Percentiles rank a stretch among this genome's conserved stretches.
These are phyloP conservation scores for Rhagoletis zephyria DNA, from an alignment of 1,140 invertebrate species.

Conservation along the genomic window DNA sequence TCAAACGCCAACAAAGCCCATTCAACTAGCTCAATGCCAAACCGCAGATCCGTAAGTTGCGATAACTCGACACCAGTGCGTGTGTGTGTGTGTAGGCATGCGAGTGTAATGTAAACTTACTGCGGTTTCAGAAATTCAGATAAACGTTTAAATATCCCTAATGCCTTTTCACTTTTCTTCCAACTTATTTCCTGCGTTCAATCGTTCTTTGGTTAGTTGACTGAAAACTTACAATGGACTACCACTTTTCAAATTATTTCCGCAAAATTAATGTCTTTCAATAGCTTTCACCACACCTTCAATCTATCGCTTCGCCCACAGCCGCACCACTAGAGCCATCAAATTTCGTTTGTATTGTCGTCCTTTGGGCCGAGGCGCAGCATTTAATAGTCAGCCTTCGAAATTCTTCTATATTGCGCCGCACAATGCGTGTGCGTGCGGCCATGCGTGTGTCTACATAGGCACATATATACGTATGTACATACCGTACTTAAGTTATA, in stretches of 20 bases:
- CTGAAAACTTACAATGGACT: constrained; percentile 19
- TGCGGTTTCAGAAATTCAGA: neutral
- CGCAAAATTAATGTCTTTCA: constrained; percentile 36
- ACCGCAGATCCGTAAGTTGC: neutral
- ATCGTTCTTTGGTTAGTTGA: neutral
- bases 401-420: constrained; percentile 21
- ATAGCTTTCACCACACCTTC: neutral
- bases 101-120: neutral
- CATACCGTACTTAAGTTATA: neutral
- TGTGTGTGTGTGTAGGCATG: neutral
- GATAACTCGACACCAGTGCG: neutral
- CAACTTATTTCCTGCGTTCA: neutral
- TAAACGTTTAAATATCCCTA: neutral
- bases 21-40: too few species aligned
- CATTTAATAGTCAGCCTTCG: neutral
- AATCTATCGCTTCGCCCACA: neutral
- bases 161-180: neutral
- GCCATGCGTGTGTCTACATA: neutral
- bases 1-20: too few species aligned
- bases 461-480: neutral
- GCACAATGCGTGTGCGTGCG: too few species aligned
- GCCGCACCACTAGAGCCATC: constrained; percentile 1
- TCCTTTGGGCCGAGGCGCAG: neutral
- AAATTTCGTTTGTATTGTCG: neutral
- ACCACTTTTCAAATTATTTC: constrained; percentile 33